Evolutionary conservation across 2,888 invertebrate species (phyloP), one percentile per base, ranked within the genome.

Genomic region (Hirudinaria manillensis): DNA sequence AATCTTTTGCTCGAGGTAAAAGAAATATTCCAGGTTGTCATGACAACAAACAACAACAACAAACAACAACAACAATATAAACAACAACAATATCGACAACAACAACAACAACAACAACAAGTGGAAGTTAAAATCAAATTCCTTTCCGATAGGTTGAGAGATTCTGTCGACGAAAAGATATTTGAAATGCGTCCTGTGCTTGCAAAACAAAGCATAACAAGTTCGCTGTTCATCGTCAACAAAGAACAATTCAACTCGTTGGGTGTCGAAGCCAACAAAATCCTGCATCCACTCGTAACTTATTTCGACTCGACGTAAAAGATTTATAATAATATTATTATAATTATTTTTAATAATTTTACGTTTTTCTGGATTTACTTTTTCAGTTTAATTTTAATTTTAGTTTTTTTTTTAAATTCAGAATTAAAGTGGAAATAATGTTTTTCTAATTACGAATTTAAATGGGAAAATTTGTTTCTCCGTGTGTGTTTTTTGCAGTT

Each of bases 251-350:
- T 92, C 36, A 92, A 82, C 77, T 84, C 79, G 78, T 83, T 84
- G 75, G 83, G 82, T 77, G 83, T 83, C 77, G 98, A 99, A 84
- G 96, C 97, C 0, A 98, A 99, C 83, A 93, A 95, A 85, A 93
- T 95, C n/a, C 87, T 96, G 72, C 87, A 90, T 76, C 98, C 99
- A 0, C 89, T 99, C 10, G 97, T 99, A 96, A 97, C 97, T 83
- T 89, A 88, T 66, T 85, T 90, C 38, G 89, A 90, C 83, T 78
- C 75, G 34, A 77, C 76, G 78, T 79, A 68, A 3, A 10, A 27
- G 16, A 67, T 29, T 67, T 7, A 7, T 36, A 7, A 24, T 7
- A 19, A n/a, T 67, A 19, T 67, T 3, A 7, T 6, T 7, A 21
- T 4, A 67, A 4, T 34, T 24, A 36, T 67, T 36, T n/a, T 67